A percentile compares a stretch with the other conserved stretches of the same genome.
These are phyloP conservation scores for Melinaea marsaeus DNA, from an alignment of 2,888 invertebrate species.

Conservation along the genomic window DNA sequence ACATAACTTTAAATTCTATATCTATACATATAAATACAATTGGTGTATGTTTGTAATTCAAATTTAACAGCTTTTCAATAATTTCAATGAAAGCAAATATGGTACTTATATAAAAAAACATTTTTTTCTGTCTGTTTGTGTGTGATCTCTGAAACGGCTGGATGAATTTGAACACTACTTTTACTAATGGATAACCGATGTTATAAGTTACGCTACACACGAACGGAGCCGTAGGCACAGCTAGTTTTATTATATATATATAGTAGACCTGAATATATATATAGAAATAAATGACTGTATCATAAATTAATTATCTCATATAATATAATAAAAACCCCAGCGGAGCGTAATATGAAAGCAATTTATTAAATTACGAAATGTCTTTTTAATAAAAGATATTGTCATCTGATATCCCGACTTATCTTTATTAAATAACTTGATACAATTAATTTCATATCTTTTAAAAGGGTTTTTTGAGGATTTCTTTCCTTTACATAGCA, in stretches of 20 bases:
- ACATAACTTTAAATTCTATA: too few relatives aligned
- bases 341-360: neutral
- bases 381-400: constrained; percentile 6
- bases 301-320: neutral
- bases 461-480: neutral
- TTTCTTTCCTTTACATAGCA: neutral
- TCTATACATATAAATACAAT: too few relatives aligned
- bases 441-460: neutral
- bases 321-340: neutral
- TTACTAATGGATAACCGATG: too few relatives aligned
- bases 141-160: too few relatives aligned
- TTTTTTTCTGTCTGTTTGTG: too few relatives aligned
- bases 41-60: too few relatives aligned
- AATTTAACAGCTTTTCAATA: too few relatives aligned
- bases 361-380: constrained; percentile 4
- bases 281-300: neutral
- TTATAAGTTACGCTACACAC: too few relatives aligned
- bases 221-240: neutral
- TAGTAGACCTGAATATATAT: neutral
- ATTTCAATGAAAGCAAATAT: too few relatives aligned
- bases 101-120: too few relatives aligned
- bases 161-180: too few relatives aligned
- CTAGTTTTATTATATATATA: neutral
- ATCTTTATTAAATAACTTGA: constrained; percentile 1
- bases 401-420: neutral